Percentiles rank a stretch among this genome's conserved stretches.
These are phyloP conservation scores for Arothron firmamentum DNA, from an alignment of 2,113 vertebrate species.

Conservation along the genomic window DNA sequence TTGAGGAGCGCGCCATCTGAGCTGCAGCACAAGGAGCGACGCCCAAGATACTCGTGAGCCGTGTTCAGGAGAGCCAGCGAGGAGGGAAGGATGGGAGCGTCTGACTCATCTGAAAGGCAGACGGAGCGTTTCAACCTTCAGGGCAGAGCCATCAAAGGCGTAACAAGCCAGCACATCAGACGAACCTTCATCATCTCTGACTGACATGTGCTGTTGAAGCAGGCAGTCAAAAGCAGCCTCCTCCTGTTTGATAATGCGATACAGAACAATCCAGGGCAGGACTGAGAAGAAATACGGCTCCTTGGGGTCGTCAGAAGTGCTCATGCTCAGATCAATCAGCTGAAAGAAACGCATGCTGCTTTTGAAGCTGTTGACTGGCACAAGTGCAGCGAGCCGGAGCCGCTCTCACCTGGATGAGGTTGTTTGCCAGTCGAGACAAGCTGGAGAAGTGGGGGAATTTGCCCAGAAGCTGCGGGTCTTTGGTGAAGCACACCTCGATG, in stretches of 20 bases:
- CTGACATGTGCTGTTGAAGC: conserved; percentile 80
- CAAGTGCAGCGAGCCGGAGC: neutral
- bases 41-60: conserved; percentile 92
- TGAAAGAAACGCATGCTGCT: conserved; percentile 46
- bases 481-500: conserved; percentile 82
- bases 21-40: conserved; percentile 92
- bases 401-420: conserved; percentile 88
- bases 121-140: conserved; percentile 15
- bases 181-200: conserved; percentile 82
- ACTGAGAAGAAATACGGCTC: conserved; percentile 91
- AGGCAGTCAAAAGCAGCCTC: conserved; percentile 84
- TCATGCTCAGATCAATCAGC: conserved; percentile 95
- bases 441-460: conserved; percentile 73
- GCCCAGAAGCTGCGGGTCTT: conserved; percentile 75
- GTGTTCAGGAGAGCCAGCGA: conserved; percentile 96
- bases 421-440: conserved; percentile 84
- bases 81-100: conserved; percentile 87
- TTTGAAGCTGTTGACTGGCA: neutral
- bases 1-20: conserved; percentile 90
- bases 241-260: conserved; percentile 90
- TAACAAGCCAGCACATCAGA: conserved; percentile 14
- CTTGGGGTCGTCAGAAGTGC: conserved; percentile 86
- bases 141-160: conserved; percentile 3
- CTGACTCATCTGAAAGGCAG: conserved; percentile 67
- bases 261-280: conserved; percentile 91